Conservation (phyloP, 2,888 invertebrate genomes). For the Zele albiditarsus region DNA sequence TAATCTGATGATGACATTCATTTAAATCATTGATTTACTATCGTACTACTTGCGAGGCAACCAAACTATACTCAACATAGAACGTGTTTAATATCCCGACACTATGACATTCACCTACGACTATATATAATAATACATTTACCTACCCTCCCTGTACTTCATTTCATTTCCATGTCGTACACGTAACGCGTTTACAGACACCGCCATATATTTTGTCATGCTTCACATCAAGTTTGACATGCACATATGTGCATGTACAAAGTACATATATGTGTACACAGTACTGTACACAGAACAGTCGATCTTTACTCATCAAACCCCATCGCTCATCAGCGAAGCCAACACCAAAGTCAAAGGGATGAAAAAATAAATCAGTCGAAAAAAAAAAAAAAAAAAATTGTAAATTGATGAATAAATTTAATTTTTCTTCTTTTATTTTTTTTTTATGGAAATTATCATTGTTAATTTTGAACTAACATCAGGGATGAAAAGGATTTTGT, state of each 20-base stretch:
- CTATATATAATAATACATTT: neutral
- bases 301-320: too few relatives aligned
- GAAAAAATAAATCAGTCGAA: too few relatives aligned
- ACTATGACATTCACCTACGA: neutral
- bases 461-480: too few relatives aligned
- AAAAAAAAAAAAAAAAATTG: too few relatives aligned
- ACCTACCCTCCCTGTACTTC: neutral
- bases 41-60: neutral
- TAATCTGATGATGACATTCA: too few relatives aligned
- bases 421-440: too few relatives aligned
- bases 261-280: neutral
- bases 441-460: too few relatives aligned
- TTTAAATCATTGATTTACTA: neutral
- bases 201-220: neutral
- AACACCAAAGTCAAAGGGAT: too few relatives aligned
- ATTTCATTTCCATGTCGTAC: neutral
- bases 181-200: constrained; percentile 3
- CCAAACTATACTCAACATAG: neutral
- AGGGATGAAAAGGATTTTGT: too few relatives aligned
- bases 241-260: neutral
- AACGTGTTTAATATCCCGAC: constrained; percentile 23
- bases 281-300: too few relatives aligned
- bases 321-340: too few relatives aligned
- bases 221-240: neutral
- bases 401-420: too few relatives aligned